Conservation (phyloP, 2,113 vertebrate species). For the Ictalurus punctatus region DNA sequence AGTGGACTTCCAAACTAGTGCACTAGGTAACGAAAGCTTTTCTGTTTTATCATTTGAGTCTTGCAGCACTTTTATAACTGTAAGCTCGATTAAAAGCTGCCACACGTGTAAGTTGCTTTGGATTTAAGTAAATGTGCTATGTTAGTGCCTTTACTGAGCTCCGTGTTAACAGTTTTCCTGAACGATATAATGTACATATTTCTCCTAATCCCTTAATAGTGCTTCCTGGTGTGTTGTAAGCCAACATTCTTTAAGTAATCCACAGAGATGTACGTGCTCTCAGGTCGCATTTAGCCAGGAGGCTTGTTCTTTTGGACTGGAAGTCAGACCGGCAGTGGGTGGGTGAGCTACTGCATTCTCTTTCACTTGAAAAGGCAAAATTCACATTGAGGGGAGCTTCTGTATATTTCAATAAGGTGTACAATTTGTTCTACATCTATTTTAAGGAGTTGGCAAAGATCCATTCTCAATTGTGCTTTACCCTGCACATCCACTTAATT, state of each 20-base stretch:
- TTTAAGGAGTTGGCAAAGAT: constrained; percentile 10
- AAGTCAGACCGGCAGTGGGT: constrained; percentile 38
- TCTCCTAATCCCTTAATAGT: constrained; percentile 24
- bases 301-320: constrained; percentile 35
- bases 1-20: not conserved
- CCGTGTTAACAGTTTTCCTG: not conserved
- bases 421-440: not conserved
- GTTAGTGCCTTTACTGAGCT: not conserved
- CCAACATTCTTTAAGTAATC: constrained; percentile 25
- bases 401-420: constrained; percentile 7
- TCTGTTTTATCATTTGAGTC: not conserved
- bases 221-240: constrained; percentile 19
- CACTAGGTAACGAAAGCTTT: not conserved
- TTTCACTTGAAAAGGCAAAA: constrained; percentile 23
- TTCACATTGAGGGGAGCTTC: constrained; percentile 23
- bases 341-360: constrained; percentile 21
- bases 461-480: not conserved
- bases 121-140: not conserved
- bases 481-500: not conserved
- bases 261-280: constrained; percentile 4
- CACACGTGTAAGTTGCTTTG: not conserved
- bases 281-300: constrained; percentile 14
- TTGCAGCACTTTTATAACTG: not conserved
- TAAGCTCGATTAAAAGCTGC: not conserved
- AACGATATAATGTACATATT: constrained; percentile 23